A percentile compares a stretch with the other conserved stretches of the same genome.
These are phyloP conservation scores for Geophilus truncorum DNA, from an alignment of 2,888 invertebrate genomes.

Conservation along the genomic window DNA sequence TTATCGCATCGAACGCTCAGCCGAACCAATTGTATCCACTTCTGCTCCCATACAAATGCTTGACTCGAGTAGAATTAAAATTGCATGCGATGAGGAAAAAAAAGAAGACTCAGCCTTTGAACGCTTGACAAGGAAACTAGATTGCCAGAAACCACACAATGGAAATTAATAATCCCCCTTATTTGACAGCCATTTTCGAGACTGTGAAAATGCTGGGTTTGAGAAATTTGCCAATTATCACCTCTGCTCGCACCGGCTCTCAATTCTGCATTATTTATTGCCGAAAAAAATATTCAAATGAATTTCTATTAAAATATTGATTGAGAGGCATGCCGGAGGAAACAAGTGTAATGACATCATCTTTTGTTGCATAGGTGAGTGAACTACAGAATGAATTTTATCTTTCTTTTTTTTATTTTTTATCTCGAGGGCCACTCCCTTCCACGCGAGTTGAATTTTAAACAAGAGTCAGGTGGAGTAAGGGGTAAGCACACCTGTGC, in stretches of 20 bases:
- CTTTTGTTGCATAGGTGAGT: conserved; percentile 22
- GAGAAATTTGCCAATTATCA: background rate
- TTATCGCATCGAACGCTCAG: too few species aligned
- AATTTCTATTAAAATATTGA: background rate
- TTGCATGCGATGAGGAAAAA: too few species aligned
- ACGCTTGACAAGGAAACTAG: too few species aligned
- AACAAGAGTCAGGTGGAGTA: background rate
- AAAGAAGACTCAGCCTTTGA: too few species aligned
- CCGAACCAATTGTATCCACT: too few species aligned
- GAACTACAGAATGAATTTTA: background rate
- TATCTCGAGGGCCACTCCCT: background rate
- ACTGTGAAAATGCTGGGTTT: background rate
- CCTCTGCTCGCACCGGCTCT: background rate
- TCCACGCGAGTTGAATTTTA: conserved; percentile 7
- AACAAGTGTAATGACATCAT: conserved; percentile 11
- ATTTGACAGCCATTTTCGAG: background rate
- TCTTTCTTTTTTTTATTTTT: background rate
- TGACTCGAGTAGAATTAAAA: too few species aligned
- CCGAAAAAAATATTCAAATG: background rate
- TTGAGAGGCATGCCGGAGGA: background rate
- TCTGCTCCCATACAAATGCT: too few species aligned
- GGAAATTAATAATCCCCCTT: background rate
- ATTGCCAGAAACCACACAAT: too few species aligned
- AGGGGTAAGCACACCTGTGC: background rate
- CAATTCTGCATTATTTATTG: background rate